Evolutionary conservation across 2,888 invertebrate species (phyloP), one percentile per base, ranked within the genome.

Genomic region (Sarcophaga rosellei): DNA sequence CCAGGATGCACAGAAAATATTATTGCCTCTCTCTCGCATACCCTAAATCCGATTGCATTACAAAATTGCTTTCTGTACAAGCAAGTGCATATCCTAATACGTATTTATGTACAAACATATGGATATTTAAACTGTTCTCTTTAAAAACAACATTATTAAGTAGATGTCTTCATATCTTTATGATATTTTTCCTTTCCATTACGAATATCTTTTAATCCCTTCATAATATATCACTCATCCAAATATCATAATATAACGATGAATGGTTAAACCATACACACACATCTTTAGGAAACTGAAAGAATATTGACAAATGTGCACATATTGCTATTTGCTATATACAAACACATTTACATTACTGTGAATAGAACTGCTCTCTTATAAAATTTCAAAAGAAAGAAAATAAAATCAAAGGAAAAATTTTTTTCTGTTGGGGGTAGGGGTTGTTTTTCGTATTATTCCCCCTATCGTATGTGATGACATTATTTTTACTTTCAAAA

Each of bases 161-260:
- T 59, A 62, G n/a, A 76, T 76, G 61, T 66, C 44, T 72, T 76
- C 4, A 62, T 65, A 75, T 80, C 69, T 45, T 75, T 70, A 75
- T 79, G 10, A 79, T 65, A 69, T 70, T 62, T 47, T 53, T 53
- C 17, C 53, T 17, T 15, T 17, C 17, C 17, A 53, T 53, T 15
- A 65, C 17, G 57, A 70, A 75, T 79, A 79, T 76, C 59, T 45
- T 66, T 61, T 80, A 72, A 79, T 61, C 35, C 15, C 44, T 84
- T 76, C 35, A 72, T 44, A 59, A 79, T 53, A 76, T 10, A 53
- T 53, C 53, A 53, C 53, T 53, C 53, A 53, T 1, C 15, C 17
- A 53, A 4, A 1, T 53, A 53, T 53, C 53, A 53, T 3, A 53
- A 53, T 17, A 53, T 4, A 53, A 53, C 53, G 17, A 53, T 53